A percentile compares a stretch with the other conserved stretches of the same genome.
phyloP scores from a whole-genome alignment of 2,888 invertebrate species.

The Drosophila mettleri region DNA sequence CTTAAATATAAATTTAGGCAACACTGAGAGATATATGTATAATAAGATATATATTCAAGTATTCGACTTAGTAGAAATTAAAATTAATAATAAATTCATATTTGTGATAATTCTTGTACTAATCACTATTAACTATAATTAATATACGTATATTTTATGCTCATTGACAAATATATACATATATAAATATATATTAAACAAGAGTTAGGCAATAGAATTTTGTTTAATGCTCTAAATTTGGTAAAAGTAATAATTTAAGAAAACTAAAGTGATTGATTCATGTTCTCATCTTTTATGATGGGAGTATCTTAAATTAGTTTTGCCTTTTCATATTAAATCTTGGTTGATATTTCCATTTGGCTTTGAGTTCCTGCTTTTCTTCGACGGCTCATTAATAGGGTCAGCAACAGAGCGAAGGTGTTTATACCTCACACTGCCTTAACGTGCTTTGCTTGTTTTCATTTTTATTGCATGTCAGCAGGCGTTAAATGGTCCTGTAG shows the following conservation, averaged over 20 bases:
- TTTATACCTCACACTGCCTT: constrained; percentile 62
- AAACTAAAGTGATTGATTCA: too few relatives aligned
- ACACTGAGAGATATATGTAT: not conserved
- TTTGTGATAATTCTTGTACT: too few relatives aligned
- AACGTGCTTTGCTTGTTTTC: constrained; percentile 47
- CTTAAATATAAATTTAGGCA: not conserved
- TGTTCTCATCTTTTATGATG: too few relatives aligned
- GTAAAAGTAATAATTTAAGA: too few relatives aligned
- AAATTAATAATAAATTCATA: not conserved
- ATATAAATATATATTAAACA: too few relatives aligned
- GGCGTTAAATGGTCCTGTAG: constrained; percentile 61
- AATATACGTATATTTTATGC: too few relatives aligned
- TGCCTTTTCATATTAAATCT: not conserved
- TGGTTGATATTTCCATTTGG: not conserved
- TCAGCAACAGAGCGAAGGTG: constrained; percentile 58
- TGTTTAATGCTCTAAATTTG: too few relatives aligned
- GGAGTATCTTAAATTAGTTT: not conserved
- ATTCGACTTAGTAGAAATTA: not conserved
- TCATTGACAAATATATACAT: too few relatives aligned
- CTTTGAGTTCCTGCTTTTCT: constrained; percentile 38
- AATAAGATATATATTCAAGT: not conserved
- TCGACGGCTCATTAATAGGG: constrained; percentile 46
- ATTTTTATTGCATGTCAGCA: constrained; percentile 63
- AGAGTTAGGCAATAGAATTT: too few relatives aligned
- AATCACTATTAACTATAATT: too few relatives aligned